Percentiles rank a stretch among this genome's conserved stretches.
phyloP scores from a whole-genome alignment of 2,113 vertebrate genomes.

The Puntigrus tetrazona region DNA sequence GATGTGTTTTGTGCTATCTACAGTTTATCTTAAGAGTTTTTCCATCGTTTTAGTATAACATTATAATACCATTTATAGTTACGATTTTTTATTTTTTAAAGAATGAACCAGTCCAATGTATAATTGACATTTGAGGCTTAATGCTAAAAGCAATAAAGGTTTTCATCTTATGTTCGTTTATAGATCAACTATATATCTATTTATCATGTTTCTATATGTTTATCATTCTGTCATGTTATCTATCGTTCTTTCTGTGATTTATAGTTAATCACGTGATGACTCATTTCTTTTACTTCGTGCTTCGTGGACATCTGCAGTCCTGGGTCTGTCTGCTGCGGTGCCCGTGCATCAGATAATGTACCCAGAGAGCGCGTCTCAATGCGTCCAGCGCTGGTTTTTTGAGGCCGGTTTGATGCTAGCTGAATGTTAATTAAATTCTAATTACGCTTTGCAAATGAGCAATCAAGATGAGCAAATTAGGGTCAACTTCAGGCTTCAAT shows the following conservation, averaged over 20 bases:
- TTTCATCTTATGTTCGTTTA: too few species aligned
- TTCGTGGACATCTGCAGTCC: not conserved
- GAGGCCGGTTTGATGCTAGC: not conserved
- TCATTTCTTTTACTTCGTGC: not conserved
- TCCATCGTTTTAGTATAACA: too few species aligned
- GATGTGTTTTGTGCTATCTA: too few species aligned
- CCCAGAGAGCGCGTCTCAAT: constrained; percentile 6
- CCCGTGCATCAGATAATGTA: not conserved
- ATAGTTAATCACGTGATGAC: not conserved
- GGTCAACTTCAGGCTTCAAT: constrained; percentile 22
- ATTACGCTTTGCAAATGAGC: constrained; percentile 51
- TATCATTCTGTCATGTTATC: not conserved
- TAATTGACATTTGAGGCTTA: too few species aligned
- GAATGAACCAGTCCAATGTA: too few species aligned
- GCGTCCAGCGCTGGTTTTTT: constrained; percentile 14
- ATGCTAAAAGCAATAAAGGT: too few species aligned
- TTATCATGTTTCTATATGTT: too few species aligned
- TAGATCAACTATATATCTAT: too few species aligned
- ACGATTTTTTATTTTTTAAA: too few species aligned
- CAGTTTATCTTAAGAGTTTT: too few species aligned
- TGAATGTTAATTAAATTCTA: constrained; percentile 50
- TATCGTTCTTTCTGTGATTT: not conserved
- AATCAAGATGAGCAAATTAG: constrained; percentile 49
- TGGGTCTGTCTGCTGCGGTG: not conserved
- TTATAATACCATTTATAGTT: too few species aligned